Conservation (phyloP, 2,888 invertebrate genomes). For the Nemotelus pantherinus region DNA sequence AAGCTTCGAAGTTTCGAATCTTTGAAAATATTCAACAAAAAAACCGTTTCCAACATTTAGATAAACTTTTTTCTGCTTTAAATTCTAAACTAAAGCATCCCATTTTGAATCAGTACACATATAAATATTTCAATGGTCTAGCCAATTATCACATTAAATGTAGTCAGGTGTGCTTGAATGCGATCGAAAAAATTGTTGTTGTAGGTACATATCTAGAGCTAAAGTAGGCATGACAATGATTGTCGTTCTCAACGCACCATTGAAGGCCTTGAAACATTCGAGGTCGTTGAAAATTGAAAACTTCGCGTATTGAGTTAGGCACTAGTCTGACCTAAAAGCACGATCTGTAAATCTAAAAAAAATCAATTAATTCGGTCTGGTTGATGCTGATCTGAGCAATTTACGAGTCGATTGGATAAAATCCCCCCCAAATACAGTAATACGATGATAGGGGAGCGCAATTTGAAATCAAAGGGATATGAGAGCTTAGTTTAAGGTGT, state of each 20-base stretch:
- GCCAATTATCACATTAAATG: conserved; percentile 11
- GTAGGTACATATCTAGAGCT: no score
- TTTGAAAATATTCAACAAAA: no score
- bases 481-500: no score
- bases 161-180: conserved; percentile 21
- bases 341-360: neutral
- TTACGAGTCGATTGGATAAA: no score
- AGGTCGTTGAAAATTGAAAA: conserved; percentile 27
- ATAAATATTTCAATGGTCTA: neutral
- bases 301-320: neutral
- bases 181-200: conserved; percentile 1
- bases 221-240: conserved; percentile 1
- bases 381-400: neutral
- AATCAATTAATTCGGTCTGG: conserved; percentile 27
- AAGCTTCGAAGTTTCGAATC: no score
- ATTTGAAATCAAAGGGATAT: no score
- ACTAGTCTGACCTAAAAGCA: neutral
- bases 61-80: no score
- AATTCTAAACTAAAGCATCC: no score
- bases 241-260: conserved; percentile 9
- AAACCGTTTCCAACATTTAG: no score
- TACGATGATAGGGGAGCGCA: neutral
- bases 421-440: neutral
- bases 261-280: conserved; percentile 30
- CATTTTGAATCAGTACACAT: neutral